Percentiles rank a stretch among this genome's conserved stretches.
Conservation (phyloP, 64 coral and sea anemone genomes). For the Montipora efflorescens region DNA sequence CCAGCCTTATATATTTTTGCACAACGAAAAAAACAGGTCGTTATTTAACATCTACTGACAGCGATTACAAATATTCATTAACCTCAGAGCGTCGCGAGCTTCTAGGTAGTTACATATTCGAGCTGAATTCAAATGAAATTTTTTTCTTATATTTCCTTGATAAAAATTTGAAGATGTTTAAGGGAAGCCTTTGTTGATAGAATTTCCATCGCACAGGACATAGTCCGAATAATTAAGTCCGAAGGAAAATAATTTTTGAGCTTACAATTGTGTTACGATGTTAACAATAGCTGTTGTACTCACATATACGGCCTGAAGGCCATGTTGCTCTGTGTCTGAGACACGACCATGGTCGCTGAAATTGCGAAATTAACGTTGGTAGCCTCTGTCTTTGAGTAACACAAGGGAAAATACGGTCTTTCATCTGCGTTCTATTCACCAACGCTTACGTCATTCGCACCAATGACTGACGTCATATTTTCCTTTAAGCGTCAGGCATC, state of each 20-base stretch:
- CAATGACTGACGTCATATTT: constrained; percentile 24
- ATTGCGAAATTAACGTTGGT: neutral
- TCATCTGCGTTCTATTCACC: neutral
- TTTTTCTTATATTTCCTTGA: neutral
- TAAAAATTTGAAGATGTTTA: neutral
- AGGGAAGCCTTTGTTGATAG: neutral
- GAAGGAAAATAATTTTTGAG: neutral
- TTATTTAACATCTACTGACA: neutral
- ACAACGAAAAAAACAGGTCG: neutral
- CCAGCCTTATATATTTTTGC: too few relatives aligned
- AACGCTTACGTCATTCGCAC: constrained; percentile 21
- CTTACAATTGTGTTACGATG: neutral
- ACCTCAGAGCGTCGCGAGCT: neutral
- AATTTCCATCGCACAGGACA: neutral
- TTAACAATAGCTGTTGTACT: neutral
- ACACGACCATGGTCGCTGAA: constrained; percentile 11
- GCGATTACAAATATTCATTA: neutral
- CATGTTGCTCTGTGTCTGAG: neutral
- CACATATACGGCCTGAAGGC: constrained; percentile 17
- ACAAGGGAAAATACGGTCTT: neutral
- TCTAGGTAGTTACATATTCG: neutral
- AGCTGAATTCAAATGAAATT: neutral
- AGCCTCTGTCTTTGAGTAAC: neutral
- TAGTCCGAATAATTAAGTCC: neutral
- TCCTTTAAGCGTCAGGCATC: neutral